A percentile compares a stretch with the other conserved stretches of the same genome.
Evolutionary conservation across 1,140 invertebrate species (phyloP).

Genomic region (Ceratosolen fusciceps): DNA sequence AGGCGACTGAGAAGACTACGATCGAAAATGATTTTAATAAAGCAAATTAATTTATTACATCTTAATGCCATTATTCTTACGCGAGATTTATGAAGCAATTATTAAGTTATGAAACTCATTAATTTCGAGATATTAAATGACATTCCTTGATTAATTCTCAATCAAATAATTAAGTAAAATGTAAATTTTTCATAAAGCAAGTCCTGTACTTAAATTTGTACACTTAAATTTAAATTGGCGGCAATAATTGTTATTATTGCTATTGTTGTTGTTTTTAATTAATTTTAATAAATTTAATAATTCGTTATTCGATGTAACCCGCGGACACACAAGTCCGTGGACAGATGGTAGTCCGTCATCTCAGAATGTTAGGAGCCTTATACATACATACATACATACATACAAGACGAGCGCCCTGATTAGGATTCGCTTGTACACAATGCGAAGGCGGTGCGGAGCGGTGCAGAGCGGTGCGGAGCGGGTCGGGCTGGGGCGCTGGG

Average conservation of each 20-base stretch:
- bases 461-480: no score
- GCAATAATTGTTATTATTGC: no score
- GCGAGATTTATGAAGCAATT: no score
- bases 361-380: neutral
- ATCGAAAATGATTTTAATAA: neutral
- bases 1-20: neutral
- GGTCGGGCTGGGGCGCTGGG: no score
- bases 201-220: no score
- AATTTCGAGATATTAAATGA: no score
- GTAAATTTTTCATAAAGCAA: no score
- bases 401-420: conserved; percentile 22
- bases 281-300: neutral
- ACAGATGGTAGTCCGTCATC: neutral
- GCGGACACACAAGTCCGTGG: neutral
- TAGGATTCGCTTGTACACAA: conserved; percentile 1
- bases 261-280: neutral
- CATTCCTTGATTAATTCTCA: no score
- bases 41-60: neutral
- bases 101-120: no score
- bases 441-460: neutral
- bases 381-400: conserved; percentile 2
- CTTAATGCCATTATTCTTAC: no score
- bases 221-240: no score
- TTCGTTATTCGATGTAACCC: neutral
- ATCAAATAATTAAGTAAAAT: no score